Evolutionary conservation across 2,113 vertebrate genomes (phyloP).

Genomic region (Larimichthys polyactis): DNA sequence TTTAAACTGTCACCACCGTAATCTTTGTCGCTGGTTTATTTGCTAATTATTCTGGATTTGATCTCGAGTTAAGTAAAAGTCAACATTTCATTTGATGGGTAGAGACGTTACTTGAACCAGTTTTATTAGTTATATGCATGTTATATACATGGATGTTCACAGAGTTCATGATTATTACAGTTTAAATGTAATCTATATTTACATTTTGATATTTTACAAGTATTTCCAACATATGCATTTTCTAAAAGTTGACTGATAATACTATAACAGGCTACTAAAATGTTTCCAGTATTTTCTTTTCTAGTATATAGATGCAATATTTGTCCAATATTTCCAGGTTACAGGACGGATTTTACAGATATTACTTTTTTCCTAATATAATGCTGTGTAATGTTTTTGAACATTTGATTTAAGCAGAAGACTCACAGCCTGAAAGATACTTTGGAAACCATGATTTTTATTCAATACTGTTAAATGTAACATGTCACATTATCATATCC

Average conservation of each 20-base stretch:
- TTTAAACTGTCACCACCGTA: neutral
- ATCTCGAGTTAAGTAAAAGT: too few relatives aligned
- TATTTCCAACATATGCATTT: neutral
- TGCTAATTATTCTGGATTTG: neutral
- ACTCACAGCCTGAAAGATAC: constrained; percentile 32
- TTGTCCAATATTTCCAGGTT: neutral
- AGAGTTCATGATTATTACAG: too few relatives aligned
- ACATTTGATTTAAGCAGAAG: neutral
- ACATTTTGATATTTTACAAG: neutral
- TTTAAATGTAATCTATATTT: neutral
- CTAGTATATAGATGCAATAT: too few relatives aligned
- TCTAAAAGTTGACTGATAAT: neutral
- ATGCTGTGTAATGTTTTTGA: neutral
- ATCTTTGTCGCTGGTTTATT: neutral
- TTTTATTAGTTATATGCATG: neutral
- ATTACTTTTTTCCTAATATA: neutral
- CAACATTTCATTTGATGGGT: neutral
- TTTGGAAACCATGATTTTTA: constrained; percentile 70
- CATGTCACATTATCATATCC: constrained; percentile 57
- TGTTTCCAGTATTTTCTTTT: too few relatives aligned
- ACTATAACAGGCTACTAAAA: too few relatives aligned
- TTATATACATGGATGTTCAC: too few relatives aligned
- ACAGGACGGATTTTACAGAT: neutral
- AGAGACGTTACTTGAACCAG: neutral
- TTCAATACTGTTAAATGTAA: constrained; percentile 72